A percentile compares a stretch with the other conserved stretches of the same genome.
These are phyloP conservation scores for Coelopa pilipes DNA, from an alignment of 2,888 invertebrate genomes.

Conservation along the genomic window DNA sequence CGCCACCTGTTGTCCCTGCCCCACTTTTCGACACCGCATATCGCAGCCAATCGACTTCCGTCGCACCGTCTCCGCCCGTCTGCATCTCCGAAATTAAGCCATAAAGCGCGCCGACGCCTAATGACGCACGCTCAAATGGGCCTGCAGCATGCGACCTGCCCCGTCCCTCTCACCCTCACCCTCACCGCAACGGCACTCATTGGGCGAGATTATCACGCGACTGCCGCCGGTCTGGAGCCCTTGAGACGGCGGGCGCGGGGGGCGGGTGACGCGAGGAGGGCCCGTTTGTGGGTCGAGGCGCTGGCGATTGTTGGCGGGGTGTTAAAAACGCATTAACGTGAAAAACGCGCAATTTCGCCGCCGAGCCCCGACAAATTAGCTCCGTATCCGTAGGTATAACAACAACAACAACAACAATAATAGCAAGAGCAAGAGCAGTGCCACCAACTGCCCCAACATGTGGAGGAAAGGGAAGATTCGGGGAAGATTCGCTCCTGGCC, in stretches of 20 bases:
- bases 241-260: not conserved
- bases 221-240: not conserved
- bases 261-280: not conserved
- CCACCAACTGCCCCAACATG: not conserved
- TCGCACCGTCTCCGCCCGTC: not conserved
- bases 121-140: conserved; percentile 21
- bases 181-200: conserved; percentile 24
- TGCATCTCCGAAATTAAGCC: conserved; percentile 29
- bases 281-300: not conserved
- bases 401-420: not conserved
- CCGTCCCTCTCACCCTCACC: not conserved
- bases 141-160: conserved; percentile 13
- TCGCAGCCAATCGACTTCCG: conserved; percentile 23
- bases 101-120: conserved; percentile 26
- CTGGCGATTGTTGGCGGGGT: not conserved
- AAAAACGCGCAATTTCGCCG: conserved; percentile 29
- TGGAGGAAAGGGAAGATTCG: too few relatives aligned
- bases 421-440: not conserved
- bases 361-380: conserved; percentile 18
- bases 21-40: not conserved
- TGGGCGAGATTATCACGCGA: conserved; percentile 30
- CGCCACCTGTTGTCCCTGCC: too few relatives aligned
- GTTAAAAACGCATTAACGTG: conserved; percentile 29
- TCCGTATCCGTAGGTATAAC: not conserved
- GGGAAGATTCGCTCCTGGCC: too few relatives aligned